phyloP scores from a whole-genome alignment of 2,888 invertebrate genomes.

The Tachina grossa region DNA sequence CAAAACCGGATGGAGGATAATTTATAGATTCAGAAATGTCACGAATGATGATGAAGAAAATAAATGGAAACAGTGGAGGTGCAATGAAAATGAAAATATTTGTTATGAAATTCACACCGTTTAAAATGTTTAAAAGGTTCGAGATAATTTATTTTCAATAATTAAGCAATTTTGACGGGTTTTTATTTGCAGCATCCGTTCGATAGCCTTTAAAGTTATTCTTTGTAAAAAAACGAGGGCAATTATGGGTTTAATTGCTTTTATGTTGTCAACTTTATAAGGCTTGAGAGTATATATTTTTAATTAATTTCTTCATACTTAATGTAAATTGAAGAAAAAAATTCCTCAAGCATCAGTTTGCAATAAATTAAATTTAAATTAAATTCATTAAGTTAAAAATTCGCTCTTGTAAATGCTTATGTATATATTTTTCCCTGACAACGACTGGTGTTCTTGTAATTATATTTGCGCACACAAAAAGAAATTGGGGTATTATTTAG shows the following conservation, averaged over 20 bases:
- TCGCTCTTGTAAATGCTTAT: too few species aligned
- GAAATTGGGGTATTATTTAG: not conserved
- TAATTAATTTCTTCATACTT: too few species aligned
- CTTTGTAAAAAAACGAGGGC: not conserved
- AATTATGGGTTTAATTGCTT: not conserved
- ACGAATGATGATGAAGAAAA: not conserved
- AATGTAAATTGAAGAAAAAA: too few species aligned
- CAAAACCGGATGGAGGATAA: slow-evolving; percentile 23
- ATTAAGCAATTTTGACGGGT: slow-evolving; percentile 19
- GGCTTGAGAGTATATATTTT: too few species aligned
- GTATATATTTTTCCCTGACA: too few species aligned
- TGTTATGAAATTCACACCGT: not conserved
- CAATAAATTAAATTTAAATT: too few species aligned
- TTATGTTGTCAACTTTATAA: too few species aligned
- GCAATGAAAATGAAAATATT: not conserved
- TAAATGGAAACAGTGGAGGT: not conserved
- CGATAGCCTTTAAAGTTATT: not conserved
- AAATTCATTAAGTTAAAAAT: too few species aligned
- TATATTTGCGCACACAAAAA: not conserved
- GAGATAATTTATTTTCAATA: slow-evolving; percentile 17
- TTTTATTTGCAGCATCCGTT: slow-evolving; percentile 27
- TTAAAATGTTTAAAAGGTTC: slow-evolving; percentile 4
- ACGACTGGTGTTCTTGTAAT: not conserved
- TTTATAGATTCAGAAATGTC: slow-evolving; percentile 20
- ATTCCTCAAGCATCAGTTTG: too few species aligned